Conservation (phyloP, 2,888 invertebrate genomes). For the Drosophila borborema region DNA sequence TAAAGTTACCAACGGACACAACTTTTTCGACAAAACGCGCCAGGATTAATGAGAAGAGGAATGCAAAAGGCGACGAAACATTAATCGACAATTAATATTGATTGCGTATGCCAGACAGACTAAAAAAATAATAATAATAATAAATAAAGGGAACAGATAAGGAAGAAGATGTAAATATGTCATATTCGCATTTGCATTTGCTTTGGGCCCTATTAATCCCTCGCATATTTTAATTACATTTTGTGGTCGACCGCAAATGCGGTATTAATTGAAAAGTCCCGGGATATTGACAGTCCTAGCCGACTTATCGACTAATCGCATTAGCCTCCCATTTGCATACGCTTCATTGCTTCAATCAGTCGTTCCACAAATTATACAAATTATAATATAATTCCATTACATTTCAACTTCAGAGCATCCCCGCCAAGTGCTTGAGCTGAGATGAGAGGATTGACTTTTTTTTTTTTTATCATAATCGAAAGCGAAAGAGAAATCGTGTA, state of each 20-base stretch:
- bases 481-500: background rate
- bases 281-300: constrained; percentile 11
- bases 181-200: constrained; percentile 39
- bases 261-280: constrained; percentile 71
- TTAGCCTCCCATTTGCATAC: constrained; percentile 49
- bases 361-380: constrained; percentile 33
- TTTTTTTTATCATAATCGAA: background rate
- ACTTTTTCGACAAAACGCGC: constrained; percentile 41
- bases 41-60: constrained; percentile 29
- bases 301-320: constrained; percentile 60
- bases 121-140: background rate
- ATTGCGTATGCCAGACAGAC: constrained; percentile 40
- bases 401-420: constrained; percentile 5
- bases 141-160: background rate
- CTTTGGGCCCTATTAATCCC: constrained; percentile 47
- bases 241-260: constrained; percentile 57
- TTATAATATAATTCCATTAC: constrained; percentile 51
- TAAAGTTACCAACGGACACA: constrained; percentile 61
- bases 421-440: background rate
- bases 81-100: constrained; percentile 65
- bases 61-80: constrained; percentile 34
- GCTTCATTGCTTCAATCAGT: constrained; percentile 54
- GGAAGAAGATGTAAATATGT: background rate
- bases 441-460: background rate
- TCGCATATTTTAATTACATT: constrained; percentile 65